These are phyloP conservation scores for Drosophila arawakana DNA, from an alignment of 1,140 invertebrate species.

Conservation along the genomic window DNA sequence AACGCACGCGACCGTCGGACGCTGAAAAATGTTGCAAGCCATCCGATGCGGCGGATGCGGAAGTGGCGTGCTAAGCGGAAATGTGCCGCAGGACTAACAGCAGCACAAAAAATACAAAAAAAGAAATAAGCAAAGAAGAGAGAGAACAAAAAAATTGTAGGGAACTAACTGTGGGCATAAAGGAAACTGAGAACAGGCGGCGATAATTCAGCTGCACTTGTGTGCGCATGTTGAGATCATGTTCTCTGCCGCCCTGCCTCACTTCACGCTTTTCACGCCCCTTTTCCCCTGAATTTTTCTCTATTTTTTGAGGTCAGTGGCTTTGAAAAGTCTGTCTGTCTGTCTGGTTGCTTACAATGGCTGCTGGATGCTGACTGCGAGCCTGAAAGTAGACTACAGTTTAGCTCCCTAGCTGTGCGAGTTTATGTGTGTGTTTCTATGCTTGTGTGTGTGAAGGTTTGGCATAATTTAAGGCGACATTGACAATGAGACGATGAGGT, in stretches of 20 bases:
- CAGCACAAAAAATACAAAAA: slow-evolving; percentile 25
- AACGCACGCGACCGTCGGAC: slow-evolving; percentile 28
- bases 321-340: slow-evolving; percentile 70
- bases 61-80: slow-evolving; percentile 77
- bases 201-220: slow-evolving; percentile 80
- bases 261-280: background rate
- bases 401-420: slow-evolving; percentile 16
- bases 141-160: slow-evolving; percentile 10
- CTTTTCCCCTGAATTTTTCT: slow-evolving; percentile 5
- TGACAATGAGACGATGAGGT: slow-evolving; percentile 66
- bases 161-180: slow-evolving; percentile 45
- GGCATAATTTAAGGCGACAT: slow-evolving; percentile 81
- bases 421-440: slow-evolving; percentile 1
- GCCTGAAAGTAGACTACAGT: slow-evolving; percentile 68
- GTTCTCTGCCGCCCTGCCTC: slow-evolving; percentile 25
- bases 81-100: slow-evolving; percentile 72
- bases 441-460: slow-evolving; percentile 21
- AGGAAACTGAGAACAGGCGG: slow-evolving; percentile 57
- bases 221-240: slow-evolving; percentile 76
- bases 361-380: slow-evolving; percentile 58
- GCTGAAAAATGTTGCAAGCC: slow-evolving; percentile 70
- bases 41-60: slow-evolving; percentile 60
- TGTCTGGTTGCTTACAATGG: slow-evolving; percentile 55
- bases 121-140: slow-evolving; percentile 2
- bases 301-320: slow-evolving; percentile 73